phyloP scores from a whole-genome alignment of 2,797 vertebrate species.

The Halcyon smyrnensis region DNA sequence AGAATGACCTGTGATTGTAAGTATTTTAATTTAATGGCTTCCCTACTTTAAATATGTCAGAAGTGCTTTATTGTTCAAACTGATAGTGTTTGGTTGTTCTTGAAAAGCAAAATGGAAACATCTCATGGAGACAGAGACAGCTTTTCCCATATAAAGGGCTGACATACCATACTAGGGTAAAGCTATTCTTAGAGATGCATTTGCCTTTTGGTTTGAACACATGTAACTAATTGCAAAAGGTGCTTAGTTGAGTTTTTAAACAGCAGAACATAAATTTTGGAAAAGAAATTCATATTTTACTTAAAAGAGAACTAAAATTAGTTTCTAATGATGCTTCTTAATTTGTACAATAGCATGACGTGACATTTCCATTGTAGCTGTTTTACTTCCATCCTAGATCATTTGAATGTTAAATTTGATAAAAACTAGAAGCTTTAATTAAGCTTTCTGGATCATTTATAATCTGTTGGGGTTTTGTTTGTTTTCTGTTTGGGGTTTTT shows the following conservation, averaged over 20 bases:
- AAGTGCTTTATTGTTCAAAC: neutral
- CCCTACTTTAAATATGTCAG: neutral
- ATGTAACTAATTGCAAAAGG: neutral
- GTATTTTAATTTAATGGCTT: neutral
- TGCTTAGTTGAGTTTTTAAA: neutral
- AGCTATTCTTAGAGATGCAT: neutral
- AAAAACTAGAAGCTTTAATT: neutral
- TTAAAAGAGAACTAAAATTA: neutral
- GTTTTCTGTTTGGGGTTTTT: neutral
- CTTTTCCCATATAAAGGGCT: neutral
- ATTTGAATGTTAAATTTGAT: neutral
- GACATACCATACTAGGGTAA: neutral
- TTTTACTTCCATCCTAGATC: neutral
- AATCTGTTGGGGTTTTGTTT: neutral
- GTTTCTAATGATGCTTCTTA: neutral
- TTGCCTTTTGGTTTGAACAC: neutral
- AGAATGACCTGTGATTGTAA: neutral
- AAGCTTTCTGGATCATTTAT: neutral
- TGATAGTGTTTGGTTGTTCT: neutral
- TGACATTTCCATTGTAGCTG: neutral
- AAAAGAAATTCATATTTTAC: neutral
- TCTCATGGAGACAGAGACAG: neutral
- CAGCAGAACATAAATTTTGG: neutral
- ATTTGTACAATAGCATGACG: neutral
- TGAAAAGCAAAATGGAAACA: slow-evolving; percentile 7